phyloP scores from a whole-genome alignment of 2,888 invertebrate species.

The Chymomyza procnemis region DNA sequence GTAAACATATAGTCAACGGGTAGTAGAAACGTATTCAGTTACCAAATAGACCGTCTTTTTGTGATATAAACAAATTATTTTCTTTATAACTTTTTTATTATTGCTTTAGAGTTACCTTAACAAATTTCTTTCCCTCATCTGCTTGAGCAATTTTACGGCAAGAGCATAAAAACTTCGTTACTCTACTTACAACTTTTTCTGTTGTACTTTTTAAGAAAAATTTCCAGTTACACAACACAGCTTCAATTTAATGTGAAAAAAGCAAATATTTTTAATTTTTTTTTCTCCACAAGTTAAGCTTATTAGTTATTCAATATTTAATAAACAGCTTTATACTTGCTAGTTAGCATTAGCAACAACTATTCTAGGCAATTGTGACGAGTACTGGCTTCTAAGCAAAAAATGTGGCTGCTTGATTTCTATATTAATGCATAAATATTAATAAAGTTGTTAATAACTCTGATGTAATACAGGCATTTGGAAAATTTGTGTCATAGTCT shows the following conservation, averaged over 20 bases:
- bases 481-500: not conserved
- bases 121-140: not conserved
- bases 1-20: too few species aligned
- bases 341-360: not conserved
- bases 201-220: slow-evolving; percentile 39
- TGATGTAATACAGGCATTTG: not conserved
- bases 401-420: slow-evolving; percentile 40
- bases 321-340: slow-evolving; percentile 47
- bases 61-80: too few species aligned
- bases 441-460: slow-evolving; percentile 18
- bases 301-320: slow-evolving; percentile 69
- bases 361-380: not conserved
- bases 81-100: too few species aligned
- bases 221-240: slow-evolving; percentile 63
- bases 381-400: slow-evolving; percentile 26
- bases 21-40: too few species aligned
- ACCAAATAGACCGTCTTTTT: too few species aligned
- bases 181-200: slow-evolving; percentile 9
- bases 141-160: not conserved
- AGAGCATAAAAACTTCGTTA: slow-evolving; percentile 10
- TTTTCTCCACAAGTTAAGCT: slow-evolving; percentile 43
- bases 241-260: not conserved
- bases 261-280: not conserved
- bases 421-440: slow-evolving; percentile 36
- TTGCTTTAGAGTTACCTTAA: too few species aligned